Evolutionary conservation across 2,113 vertebrate genomes (phyloP), one percentile per base, ranked within the genome.

Genomic region (Balaeniceps rex): DNA sequence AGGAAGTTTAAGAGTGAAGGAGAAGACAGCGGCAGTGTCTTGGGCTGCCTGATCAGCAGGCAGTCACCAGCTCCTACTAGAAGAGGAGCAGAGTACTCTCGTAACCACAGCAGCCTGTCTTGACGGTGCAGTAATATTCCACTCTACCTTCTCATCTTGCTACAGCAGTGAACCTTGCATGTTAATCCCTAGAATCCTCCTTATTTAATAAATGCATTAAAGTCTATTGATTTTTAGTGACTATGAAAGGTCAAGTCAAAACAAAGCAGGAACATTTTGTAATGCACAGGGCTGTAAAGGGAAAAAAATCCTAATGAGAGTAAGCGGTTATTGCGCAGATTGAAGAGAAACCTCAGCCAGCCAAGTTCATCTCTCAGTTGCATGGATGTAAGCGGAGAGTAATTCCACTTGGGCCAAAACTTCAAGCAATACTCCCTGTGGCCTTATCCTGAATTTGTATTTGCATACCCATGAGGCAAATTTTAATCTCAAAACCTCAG

Each of bases 191-290:
- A 34, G 34, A 90, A 95, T 85, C 34, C 65, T 95, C 70, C 52
- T 87, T 93, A 94, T 95, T 95, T 96, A 97, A 97, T 95, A 95
- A 92, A 97, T 93, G 95, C 87, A 93, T 97, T 94, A 83, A 93
- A 95, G 64, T 52, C 40, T 87, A 96, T 96, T 87, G 93, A 97
- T 97, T 97, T 95, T 75, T 87, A 92, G 81, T 29, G 54, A 91
- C 74, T 87, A 92, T 47, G 86, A 97, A 97, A 97, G 94, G 93
- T 94, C 87, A 95, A 92, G 74, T 64, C 68, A 93, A 95, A 96
- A 93, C 80, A 93, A 93, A 94, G 91, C n/a, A 66, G 74, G 64
- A 88, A 86, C 60, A 77, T 83, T 94, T 93, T 87, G 70, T 55
- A 88, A 95, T 36, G 70, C 66, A 81, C 0, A 0, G 21, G 51